These are phyloP conservation scores for Berghia stephanieae DNA, from an alignment of 1,140 invertebrate species.

Conservation along the genomic window DNA sequence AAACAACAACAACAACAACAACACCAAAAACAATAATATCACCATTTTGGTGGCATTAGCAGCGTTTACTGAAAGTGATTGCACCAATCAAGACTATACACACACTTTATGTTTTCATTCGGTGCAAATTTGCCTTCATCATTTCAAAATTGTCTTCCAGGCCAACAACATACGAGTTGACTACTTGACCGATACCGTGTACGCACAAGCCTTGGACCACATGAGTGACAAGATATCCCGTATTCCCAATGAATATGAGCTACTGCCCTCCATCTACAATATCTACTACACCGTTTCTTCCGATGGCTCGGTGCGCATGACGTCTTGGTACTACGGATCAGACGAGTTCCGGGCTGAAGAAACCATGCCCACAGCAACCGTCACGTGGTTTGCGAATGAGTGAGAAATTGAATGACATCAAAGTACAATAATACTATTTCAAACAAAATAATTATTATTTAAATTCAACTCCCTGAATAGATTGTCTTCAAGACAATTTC, in stretches of 20 bases:
- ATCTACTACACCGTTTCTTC: slow-evolving; percentile 36
- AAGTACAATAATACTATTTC: no score
- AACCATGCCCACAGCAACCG: slow-evolving; percentile 22
- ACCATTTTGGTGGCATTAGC: not conserved
- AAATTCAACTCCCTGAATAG: no score
- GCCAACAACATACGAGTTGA: slow-evolving; percentile 34
- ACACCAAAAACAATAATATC: no score
- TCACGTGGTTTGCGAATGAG: slow-evolving; percentile 38
- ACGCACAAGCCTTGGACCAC: slow-evolving; percentile 38
- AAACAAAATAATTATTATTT: no score
- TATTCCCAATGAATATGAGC: slow-evolving; percentile 35
- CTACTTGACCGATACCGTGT: slow-evolving; percentile 19
- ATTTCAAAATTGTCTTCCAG: not conserved
- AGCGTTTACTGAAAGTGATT: not conserved
- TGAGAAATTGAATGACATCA: not conserved
- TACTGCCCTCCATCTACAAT: slow-evolving; percentile 31
- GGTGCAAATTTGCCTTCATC: not conserved
- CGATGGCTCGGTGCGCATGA: slow-evolving; percentile 34
- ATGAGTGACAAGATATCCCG: slow-evolving; percentile 34
- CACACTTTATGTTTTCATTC: not conserved
- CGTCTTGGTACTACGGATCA: slow-evolving; percentile 30
- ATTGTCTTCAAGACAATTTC: no score
- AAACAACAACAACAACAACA: no score
- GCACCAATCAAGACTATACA: not conserved
- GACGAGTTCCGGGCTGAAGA: slow-evolving; percentile 32